Base-by-base conservation (phyloP, 2,888 invertebrate genomes). In the Agrochola circellaris region DNA sequence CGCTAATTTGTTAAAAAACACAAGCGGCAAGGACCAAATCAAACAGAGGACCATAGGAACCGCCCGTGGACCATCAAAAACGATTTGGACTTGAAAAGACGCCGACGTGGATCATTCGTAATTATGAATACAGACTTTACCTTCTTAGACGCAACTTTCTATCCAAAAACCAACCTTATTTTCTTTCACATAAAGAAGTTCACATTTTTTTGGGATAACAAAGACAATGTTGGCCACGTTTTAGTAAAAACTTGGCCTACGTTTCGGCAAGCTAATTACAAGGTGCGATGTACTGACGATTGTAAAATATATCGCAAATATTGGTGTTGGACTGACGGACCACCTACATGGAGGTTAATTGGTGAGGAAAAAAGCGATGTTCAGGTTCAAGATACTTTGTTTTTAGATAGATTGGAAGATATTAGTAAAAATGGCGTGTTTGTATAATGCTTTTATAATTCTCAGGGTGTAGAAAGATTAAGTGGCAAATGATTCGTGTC, bases 1-100 rank as follows among this genome's bases (percentile, higher is more conserved):
- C 88, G 93, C 90, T 94, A 94, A 94, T 94, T 93, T 93, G 94
- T 93, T 90, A 88, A 93, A 92, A 92, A 93, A 92, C 91, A 89
- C 88, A 86, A 91, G 90, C 91, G 90, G 87, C 84, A 73, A 85
- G 84, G 88, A 83, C 84, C 91, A 91, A 93, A 93, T 93, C 93
- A 91, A 90, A 91, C 90, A 89, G 90, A 85, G 88, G 90, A 90
- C 88, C 89, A 70, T 73, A 75, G 65, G 81, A 84, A 75, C 85
- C 90, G 91, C 92, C 89, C 83, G 60, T 70, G 77, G 77, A 76
- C 76, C 82, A 83, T 88, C 86, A 81, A 67, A 87, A 85, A 81
- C 83, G 84, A 89, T 90, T 87, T 73, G 72, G 74, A 91, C 88
- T 83, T 90, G 87, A 92, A 92, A 91, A 86, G 90, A 89, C 75